Base-by-base conservation (phyloP, 2,113 vertebrate genomes). In the Ivindomyrus marchei region DNA sequence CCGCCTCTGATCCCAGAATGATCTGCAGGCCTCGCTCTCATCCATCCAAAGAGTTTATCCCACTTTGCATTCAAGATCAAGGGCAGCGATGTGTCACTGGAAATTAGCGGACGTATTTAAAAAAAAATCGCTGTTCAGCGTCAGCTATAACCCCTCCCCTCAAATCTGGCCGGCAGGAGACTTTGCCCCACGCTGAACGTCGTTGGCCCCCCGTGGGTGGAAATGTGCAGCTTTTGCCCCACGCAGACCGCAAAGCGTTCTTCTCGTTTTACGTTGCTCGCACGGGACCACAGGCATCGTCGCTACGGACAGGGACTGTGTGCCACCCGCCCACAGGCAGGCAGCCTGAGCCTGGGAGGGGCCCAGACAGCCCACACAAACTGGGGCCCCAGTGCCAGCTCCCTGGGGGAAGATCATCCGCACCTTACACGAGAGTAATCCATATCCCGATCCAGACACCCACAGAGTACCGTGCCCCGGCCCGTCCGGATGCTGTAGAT, bases 401-500 rank as follows among this genome's bases (percentile, higher is more conserved):
- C 85, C 93, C 84, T 21, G 46, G 86, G 36, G 90, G 88, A 42
- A 66, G 11, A 53, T 92, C 95, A 96, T 95, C 94, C 95, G 94
- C 89, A 92, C 91, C 92, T 95, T 94, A 93, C 94, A 93, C 96
- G 96, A 95, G 93, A 95, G 91, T 92, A 24, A 90, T 92, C 88
- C 66, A 83, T 7, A 91, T 93, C 80, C 91, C 92, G 94, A 96
- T 96, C 94, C 96, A 94, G 93, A 94, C 95, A 94, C 52, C 66
- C 90, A 91, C 92, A 90, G 58, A 92, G 94, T 95, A 95, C 95
- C 94, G 95, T 92, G 77, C 92, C 89, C 94, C 91, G 85, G 93
- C 92, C 90, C 89, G 92, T 93, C 95, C 95, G 96, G 94, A 96
- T 96, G 95, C 94, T 94, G 92, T 92, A 91, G 92, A 94, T 94